Conservation (phyloP, 2,113 vertebrate genomes). For the Gobius niger region DNA sequence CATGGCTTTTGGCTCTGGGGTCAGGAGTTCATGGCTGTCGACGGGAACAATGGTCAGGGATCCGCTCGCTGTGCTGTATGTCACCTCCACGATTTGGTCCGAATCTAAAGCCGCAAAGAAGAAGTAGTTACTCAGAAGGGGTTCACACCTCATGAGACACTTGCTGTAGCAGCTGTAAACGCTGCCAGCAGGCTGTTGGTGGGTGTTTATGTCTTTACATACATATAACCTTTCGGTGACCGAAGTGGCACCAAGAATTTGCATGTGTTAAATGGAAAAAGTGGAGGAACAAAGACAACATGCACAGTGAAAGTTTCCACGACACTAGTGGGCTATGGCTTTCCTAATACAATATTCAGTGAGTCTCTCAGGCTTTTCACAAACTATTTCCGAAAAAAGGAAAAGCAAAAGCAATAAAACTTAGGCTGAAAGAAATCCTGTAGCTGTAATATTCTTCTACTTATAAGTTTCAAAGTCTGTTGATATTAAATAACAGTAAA, state of each 20-base stretch:
- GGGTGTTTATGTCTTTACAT: conserved; percentile 51
- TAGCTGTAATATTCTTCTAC: conserved; percentile 26
- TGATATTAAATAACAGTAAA: neutral
- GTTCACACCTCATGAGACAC: conserved; percentile 37
- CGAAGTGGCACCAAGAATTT: conserved; percentile 31
- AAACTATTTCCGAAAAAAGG: conserved; percentile 10
- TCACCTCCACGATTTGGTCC: conserved; percentile 83
- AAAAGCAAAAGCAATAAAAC: neutral
- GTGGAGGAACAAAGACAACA: conserved; percentile 10
- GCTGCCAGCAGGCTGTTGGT: conserved; percentile 40
- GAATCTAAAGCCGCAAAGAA: conserved; percentile 78
- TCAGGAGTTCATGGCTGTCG: conserved; percentile 58
- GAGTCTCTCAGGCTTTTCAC: conserved; percentile 24
- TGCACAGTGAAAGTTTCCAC: neutral
- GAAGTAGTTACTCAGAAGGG: conserved; percentile 29
- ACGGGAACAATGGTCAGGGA: conserved; percentile 78
- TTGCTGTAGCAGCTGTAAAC: conserved; percentile 39
- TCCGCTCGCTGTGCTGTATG: conserved; percentile 84
- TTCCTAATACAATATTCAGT: neutral
- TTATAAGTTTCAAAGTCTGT: neutral
- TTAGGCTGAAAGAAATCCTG: conserved; percentile 46
- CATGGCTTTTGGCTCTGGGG: conserved; percentile 38
- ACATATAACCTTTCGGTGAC: conserved; percentile 25
- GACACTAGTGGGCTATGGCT: conserved; percentile 17
- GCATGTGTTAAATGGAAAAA: conserved; percentile 25